Evolutionary conservation across 2,797 vertebrate species (phyloP).

Genomic region (Salmo trutta): DNA sequence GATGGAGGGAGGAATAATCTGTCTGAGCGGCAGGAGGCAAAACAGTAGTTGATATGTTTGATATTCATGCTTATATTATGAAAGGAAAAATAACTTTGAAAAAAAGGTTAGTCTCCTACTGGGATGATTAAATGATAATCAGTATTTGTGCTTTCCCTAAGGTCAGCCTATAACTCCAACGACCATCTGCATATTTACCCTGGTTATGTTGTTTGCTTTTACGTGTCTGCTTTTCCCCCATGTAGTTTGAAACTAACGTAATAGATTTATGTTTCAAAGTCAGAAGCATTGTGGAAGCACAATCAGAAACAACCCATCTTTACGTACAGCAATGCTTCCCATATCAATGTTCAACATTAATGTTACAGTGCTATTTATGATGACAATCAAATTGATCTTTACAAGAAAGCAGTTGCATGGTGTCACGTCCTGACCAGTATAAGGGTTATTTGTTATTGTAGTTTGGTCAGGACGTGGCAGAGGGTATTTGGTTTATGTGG

Average conservation of each 20-base stretch:
- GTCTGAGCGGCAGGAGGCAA: slow-evolving; percentile 37
- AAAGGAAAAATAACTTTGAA: slow-evolving; percentile 23
- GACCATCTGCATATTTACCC: slow-evolving; percentile 18
- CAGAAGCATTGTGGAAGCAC: background rate
- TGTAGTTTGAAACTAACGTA: background rate
- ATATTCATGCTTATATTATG: slow-evolving; percentile 37
- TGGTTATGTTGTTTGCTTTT: slow-evolving; percentile 10
- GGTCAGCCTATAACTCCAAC: slow-evolving; percentile 20
- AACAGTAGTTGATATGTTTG: slow-evolving; percentile 42
- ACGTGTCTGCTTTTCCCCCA: background rate
- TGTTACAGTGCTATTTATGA: background rate
- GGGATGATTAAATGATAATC: slow-evolving; percentile 32
- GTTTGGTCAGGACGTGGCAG: no score
- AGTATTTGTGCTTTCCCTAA: slow-evolving; percentile 21
- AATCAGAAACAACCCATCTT: background rate
- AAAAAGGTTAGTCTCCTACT: slow-evolving; percentile 19
- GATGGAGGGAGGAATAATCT: slow-evolving; percentile 54
- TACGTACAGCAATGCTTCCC: background rate
- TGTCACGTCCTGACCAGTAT: no score
- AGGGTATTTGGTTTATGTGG: no score
- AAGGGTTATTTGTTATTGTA: no score
- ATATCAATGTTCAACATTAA: background rate
- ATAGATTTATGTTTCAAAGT: background rate
- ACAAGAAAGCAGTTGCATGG: background rate
- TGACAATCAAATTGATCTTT: background rate